Base-by-base conservation (phyloP, 1,140 invertebrate species). In the Drosophila triauraria region DNA sequence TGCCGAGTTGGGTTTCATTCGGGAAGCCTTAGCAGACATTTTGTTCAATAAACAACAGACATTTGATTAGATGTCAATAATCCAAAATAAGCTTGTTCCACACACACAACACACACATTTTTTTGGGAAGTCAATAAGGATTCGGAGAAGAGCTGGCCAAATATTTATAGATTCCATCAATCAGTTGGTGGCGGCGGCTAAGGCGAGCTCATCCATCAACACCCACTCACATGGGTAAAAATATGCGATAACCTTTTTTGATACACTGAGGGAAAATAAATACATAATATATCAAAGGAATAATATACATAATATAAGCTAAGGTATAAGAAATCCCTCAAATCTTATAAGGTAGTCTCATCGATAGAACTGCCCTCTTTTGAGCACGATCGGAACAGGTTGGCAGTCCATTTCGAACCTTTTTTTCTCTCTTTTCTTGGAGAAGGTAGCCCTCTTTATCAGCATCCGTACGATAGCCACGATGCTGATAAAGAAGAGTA, bases 101-200 rank as follows among this genome's bases (percentile, higher is more conserved):
- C 3, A 42, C 20, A 1, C 12, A 15, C 4, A 20, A 20, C 50
- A 20, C 50, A 4, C n/a, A 20, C 20, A 20, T 7, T 20, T n/a
- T n/a, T 23, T 32, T 12, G 13, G 30, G 1, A 25, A 53, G 40
- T 59, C 47, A 74, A 62, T 61, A 46, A n/a, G 38, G 47, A 50
- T 35, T 44, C 27, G 38, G 27, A 15, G 0, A 25, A 25, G 7
- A 40, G 47, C 47, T 40, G 15, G 60, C 20, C 54, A 54, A 59
- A 58, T 70, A 79, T 71, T 80, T 57, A 72, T 60, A 54, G 42
- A 62, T 71, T 58, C 63, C 60, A 86, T 82, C 80, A 82, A 86
- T 82, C 82, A 65, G 42, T 47, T 48, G 48, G 25, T 46, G 59
- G 47, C 25, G 12, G 12, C 44, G 27, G 30, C 59, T 30, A 56